These are phyloP conservation scores for Aspidiotus rigidus DNA, from an alignment of 2,888 invertebrate genomes.

Conservation along the genomic window DNA sequence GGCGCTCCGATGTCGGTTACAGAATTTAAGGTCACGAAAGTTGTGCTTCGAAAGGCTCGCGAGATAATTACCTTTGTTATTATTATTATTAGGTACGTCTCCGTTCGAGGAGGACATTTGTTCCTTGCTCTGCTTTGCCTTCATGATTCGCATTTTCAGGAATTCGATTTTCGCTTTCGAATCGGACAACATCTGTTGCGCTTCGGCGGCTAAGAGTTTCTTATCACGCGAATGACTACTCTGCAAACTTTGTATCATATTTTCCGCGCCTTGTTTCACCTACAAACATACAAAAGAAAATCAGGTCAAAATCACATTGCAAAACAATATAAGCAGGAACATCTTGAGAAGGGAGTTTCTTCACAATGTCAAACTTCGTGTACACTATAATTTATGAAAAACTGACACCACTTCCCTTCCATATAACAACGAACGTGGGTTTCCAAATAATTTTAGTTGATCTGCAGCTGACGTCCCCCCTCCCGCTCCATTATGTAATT, in stretches of 20 bases:
- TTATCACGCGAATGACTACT: conserved; percentile 79
- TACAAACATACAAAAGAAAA: conserved; percentile 39
- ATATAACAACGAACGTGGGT: too few species aligned
- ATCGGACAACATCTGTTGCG: conserved; percentile 92
- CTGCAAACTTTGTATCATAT: conserved; percentile 88
- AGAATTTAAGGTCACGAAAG: too few species aligned
- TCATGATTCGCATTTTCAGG: conserved; percentile 88
- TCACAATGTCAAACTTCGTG: too few species aligned
- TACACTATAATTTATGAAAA: too few species aligned
- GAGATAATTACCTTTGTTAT: conserved; percentile 40
- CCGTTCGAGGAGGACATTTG: conserved; percentile 32
- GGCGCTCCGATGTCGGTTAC: too few species aligned
- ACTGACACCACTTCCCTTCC: too few species aligned
- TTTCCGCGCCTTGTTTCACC: conserved; percentile 94
- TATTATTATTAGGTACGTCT: conserved; percentile 38
- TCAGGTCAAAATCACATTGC: background rate
- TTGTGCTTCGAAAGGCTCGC: background rate
- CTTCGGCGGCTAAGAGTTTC: conserved; percentile 84
- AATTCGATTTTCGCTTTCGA: conserved; percentile 97
- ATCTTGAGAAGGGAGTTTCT: too few species aligned
- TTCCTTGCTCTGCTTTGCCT: conserved; percentile 47
- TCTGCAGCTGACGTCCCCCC: too few species aligned
- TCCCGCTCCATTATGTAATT: too few species aligned
- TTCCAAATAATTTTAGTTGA: too few species aligned
- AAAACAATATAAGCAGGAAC: background rate